These are phyloP conservation scores for Hylaeus volcanicus DNA, from an alignment of 1,140 invertebrate species.

Conservation along the genomic window DNA sequence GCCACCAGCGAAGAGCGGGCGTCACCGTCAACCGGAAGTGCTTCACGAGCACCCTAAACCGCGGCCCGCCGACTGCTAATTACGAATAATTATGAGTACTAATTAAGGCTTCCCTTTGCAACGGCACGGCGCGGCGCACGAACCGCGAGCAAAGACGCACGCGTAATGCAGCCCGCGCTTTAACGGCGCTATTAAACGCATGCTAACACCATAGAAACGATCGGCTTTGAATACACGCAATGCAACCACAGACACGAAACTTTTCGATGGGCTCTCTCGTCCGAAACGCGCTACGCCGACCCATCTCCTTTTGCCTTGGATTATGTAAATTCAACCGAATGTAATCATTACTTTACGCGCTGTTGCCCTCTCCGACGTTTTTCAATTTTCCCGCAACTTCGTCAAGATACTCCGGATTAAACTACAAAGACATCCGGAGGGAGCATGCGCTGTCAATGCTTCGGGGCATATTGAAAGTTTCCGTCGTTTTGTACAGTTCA, in stretches of 20 bases:
- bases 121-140: constrained; percentile 6
- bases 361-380: not conserved
- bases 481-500: too few species aligned
- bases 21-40: constrained; percentile 31
- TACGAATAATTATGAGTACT: constrained; percentile 75
- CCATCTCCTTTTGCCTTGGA: not conserved
- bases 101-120: constrained; percentile 71
- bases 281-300: not conserved
- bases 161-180: constrained; percentile 46
- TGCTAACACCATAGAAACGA: constrained; percentile 53
- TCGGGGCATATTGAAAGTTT: too few species aligned
- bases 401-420: too few species aligned
- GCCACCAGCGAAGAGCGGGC: not conserved
- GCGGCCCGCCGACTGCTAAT: constrained; percentile 68
- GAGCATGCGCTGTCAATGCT: too few species aligned
- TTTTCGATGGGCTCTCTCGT: constrained; percentile 33
- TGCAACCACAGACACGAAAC: constrained; percentile 30
- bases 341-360: constrained; percentile 18
- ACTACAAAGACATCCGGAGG: too few species aligned
- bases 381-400: constrained; percentile 3
- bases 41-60: constrained; percentile 52
- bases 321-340: constrained; percentile 31
- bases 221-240: constrained; percentile 49
- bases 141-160: constrained; percentile 39
- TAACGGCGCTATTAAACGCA: constrained; percentile 51